Evolutionary conservation across 2,888 invertebrate species (phyloP), one percentile per base, ranked within the genome.

Genomic region (Eledona agricola): DNA sequence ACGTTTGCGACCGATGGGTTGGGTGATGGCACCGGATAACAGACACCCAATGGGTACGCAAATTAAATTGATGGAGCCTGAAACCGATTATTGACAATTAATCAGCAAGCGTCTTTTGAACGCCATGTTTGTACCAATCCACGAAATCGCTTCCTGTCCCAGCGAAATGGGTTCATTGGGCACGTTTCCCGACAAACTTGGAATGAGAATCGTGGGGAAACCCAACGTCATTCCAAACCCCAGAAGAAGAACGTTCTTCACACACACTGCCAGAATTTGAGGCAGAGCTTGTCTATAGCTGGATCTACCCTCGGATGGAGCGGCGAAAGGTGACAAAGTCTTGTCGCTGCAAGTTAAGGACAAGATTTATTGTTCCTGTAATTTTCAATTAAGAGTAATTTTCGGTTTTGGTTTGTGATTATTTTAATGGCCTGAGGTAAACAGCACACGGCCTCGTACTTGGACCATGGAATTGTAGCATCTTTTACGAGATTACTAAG

Each of bases 181-280:
- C 26, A 68, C 58, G 22, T 70, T 74, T 1, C 82, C 83, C 31
- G 82, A 76, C 25, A 91, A 80, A 3, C 87, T 87, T 3, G 90
- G 90, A 63, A 91, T 89, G 9, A 90, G 81, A 55, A 91, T 89
- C 2, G 91, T 90, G 0, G 90, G 85, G 64, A 89, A 90, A 0
- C 91, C 91, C 31, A 91, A 75, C 0, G 90, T 88, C 83, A 89
- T 87, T 40, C 91, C 91, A 72, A 88, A 90, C 4, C 85, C 86
- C 60, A 90, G 76, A 19, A 91, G 80, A 20, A 91, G 78, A 50
- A 89, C 79, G 76, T 91, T 92, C 75, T 92, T 92, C 10, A 89
- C 88, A 64, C 85, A 83, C 15, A 90, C 89, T n/a, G 91, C 91
- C 59, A 89, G 70, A 59, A 88, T 79, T 77, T 91, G 89, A 1